Percentiles rank a stretch among this genome's conserved stretches.
phyloP scores from a whole-genome alignment of 2,888 invertebrate species.

The Diloba caeruleocephala region DNA sequence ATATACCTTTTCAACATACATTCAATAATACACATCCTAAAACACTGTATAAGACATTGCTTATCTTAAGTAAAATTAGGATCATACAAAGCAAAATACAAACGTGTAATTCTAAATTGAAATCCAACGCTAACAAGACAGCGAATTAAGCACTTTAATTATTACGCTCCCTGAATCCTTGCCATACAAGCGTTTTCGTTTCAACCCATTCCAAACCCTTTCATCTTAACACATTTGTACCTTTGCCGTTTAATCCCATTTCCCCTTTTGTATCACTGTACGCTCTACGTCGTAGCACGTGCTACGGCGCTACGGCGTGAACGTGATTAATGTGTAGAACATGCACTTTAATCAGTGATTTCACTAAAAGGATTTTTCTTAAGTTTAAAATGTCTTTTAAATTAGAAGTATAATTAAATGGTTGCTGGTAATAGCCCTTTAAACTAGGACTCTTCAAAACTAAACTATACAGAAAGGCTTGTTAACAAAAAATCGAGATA shows the following conservation, averaged over 20 bases:
- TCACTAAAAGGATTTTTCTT: conserved; percentile 12
- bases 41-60: background rate
- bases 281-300: conserved; percentile 58
- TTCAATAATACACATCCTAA: background rate
- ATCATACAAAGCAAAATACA: conserved; percentile 35
- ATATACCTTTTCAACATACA: no score
- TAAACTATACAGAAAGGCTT: conserved; percentile 12
- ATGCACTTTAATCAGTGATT: conserved; percentile 25
- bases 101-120: conserved; percentile 37
- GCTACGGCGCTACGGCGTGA: conserved; percentile 55
- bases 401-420: conserved; percentile 23
- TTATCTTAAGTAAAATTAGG: conserved; percentile 12
- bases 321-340: conserved; percentile 46
- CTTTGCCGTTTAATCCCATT: conserved; percentile 41
- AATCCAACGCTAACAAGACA: conserved; percentile 36
- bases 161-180: conserved; percentile 19
- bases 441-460: conserved; percentile 1
- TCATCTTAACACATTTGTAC: conserved; percentile 32
- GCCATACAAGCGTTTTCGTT: conserved; percentile 24
- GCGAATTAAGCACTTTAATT: conserved; percentile 37
- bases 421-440: conserved; percentile 21
- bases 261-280: conserved; percentile 16
- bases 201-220: conserved; percentile 26
- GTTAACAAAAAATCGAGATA: conserved; percentile 6
- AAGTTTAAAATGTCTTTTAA: conserved; percentile 13